These are phyloP conservation scores for Priocnemis perturbator DNA, from an alignment of 2,888 invertebrate genomes.

Conservation along the genomic window DNA sequence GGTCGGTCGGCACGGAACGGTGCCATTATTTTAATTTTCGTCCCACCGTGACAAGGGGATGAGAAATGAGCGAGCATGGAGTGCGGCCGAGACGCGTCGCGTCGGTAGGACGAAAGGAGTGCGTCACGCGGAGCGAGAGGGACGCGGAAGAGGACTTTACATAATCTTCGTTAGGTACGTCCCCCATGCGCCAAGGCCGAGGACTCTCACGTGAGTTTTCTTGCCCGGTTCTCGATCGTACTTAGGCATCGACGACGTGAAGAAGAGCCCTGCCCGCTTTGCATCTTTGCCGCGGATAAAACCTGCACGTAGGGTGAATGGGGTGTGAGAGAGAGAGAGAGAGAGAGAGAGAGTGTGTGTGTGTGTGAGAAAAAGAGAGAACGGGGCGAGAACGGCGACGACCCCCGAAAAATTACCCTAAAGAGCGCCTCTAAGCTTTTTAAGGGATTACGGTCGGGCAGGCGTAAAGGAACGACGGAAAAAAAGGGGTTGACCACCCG, in stretches of 20 bases:
- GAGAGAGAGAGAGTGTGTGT: constrained; percentile 13
- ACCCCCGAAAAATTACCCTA: constrained; percentile 67
- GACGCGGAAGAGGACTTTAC: constrained; percentile 51
- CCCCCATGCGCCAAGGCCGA: constrained; percentile 44
- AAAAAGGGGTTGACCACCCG: constrained; percentile 73
- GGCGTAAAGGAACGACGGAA: constrained; percentile 66
- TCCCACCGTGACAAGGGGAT: constrained; percentile 39
- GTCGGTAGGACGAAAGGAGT: constrained; percentile 33
- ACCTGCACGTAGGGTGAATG: neutral
- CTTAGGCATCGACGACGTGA: constrained; percentile 22
- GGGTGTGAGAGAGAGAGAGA: neutral
- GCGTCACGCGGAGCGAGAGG: constrained; percentile 23
- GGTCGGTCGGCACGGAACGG: constrained; percentile 33
- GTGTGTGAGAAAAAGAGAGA: neutral
- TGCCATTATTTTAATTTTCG: constrained; percentile 69
- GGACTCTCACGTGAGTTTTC: constrained; percentile 52
- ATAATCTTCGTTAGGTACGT: constrained; percentile 65
- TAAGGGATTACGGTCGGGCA: constrained; percentile 73
- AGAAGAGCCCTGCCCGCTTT: constrained; percentile 25
- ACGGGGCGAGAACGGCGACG: constrained; percentile 4
- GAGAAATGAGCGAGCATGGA: constrained; percentile 22
- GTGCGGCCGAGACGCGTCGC: constrained; percentile 21
- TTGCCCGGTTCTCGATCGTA: constrained; percentile 10
- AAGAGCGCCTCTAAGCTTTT: constrained; percentile 74
- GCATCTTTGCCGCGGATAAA: neutral